Conservation (phyloP, 2,113 vertebrate genomes). For the Electrona antarctica region DNA sequence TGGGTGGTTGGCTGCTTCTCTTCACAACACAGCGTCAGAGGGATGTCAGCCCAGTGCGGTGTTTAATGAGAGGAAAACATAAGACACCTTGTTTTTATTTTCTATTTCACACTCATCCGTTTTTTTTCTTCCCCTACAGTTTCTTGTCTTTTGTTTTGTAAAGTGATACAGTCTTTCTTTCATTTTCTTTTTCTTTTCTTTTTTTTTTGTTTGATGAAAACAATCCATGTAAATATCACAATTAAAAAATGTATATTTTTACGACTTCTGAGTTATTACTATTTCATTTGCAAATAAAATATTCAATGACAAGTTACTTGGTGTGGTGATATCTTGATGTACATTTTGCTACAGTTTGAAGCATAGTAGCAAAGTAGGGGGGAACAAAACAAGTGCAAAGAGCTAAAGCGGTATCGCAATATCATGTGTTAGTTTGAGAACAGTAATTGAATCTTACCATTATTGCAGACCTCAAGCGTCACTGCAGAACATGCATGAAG, state of each 20-base stretch:
- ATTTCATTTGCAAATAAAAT: conserved; percentile 87
- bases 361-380: not conserved
- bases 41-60: conserved; percentile 44
- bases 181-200: conserved; percentile 55
- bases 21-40: conserved; percentile 50
- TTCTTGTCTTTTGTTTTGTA: conserved; percentile 72
- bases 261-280: conserved; percentile 84
- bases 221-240: conserved; percentile 83
- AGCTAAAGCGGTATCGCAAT: not conserved
- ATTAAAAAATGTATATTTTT: conserved; percentile 87
- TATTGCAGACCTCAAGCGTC: no score
- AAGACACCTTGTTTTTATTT: conserved; percentile 54
- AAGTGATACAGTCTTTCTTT: conserved; percentile 45
- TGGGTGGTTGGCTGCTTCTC: conserved; percentile 61
- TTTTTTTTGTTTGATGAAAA: conserved; percentile 71
- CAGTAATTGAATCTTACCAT: no score
- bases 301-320: conserved; percentile 76
- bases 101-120: conserved; percentile 39
- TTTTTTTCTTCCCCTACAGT: conserved; percentile 47
- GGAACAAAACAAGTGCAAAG: not conserved
- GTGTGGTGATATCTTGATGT: conserved; percentile 46
- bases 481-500: no score
- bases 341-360: not conserved
- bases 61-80: conserved; percentile 61
- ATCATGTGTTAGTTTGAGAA: no score